Conservation (phyloP, 2,113 vertebrate genomes). For the Sorex araneus region DNA sequence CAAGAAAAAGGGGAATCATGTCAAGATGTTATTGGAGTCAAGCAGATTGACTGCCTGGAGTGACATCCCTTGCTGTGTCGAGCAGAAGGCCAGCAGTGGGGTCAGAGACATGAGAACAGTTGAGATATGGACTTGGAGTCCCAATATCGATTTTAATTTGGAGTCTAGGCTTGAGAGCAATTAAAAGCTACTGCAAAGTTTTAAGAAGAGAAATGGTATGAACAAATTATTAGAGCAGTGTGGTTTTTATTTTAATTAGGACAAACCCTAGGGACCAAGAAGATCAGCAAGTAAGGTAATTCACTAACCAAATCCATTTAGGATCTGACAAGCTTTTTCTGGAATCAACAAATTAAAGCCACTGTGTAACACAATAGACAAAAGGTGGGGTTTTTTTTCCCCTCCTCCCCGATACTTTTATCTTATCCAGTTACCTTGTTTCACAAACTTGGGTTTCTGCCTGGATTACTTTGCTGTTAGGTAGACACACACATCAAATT, state of each 20-base stretch:
- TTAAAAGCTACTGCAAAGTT: slow-evolving; percentile 70
- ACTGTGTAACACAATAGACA: slow-evolving; percentile 11
- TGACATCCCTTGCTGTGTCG: neutral
- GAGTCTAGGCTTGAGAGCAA: slow-evolving; percentile 63
- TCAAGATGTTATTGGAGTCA: slow-evolving; percentile 64
- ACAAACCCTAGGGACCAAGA: slow-evolving; percentile 22
- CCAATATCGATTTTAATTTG: slow-evolving; percentile 44
- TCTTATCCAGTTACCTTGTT: slow-evolving; percentile 62
- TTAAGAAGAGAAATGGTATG: slow-evolving; percentile 59
- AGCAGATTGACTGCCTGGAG: slow-evolving; percentile 34
- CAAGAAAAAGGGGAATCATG: neutral
- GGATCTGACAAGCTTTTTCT: slow-evolving; percentile 39
- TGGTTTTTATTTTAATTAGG: slow-evolving; percentile 75
- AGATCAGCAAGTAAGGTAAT: neutral
- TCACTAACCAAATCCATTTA: slow-evolving; percentile 55
- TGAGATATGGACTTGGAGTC: neutral
- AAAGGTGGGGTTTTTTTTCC: neutral
- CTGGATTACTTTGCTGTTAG: slow-evolving; percentile 36
- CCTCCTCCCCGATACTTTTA: slow-evolving; percentile 47
- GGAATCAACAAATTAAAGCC: slow-evolving; percentile 59
- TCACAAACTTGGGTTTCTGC: slow-evolving; percentile 39
- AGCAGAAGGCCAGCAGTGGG: neutral
- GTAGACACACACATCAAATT: slow-evolving; percentile 23
- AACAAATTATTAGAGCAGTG: slow-evolving; percentile 67
- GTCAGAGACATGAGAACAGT: neutral